phyloP scores from a whole-genome alignment of 2,888 invertebrate species.

The Tetragnatha montana region DNA sequence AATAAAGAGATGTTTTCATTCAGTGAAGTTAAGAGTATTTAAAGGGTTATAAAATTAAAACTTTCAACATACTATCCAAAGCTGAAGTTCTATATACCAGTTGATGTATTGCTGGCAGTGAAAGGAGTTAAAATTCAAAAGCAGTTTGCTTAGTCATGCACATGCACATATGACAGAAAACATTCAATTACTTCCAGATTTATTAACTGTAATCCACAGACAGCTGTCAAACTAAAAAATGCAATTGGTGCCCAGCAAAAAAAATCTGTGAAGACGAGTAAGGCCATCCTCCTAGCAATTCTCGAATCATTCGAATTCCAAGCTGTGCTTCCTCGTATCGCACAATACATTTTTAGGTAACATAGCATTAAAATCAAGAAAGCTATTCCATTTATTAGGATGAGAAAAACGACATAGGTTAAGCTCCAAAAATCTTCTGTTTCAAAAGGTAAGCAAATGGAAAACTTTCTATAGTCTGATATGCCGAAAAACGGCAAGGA shows the following conservation, averaged over 20 bases:
- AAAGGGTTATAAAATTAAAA: too few relatives aligned
- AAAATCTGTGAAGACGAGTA: slow-evolving; percentile 97
- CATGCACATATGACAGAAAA: not conserved
- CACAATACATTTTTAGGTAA: slow-evolving; percentile 97
- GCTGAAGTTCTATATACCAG: too few relatives aligned
- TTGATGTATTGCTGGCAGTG: not conserved
- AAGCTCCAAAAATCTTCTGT: slow-evolving; percentile 86
- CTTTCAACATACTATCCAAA: too few relatives aligned
- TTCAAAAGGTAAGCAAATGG: slow-evolving; percentile 96
- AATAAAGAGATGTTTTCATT: too few relatives aligned
- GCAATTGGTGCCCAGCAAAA: slow-evolving; percentile 99
- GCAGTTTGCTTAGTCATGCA: too few relatives aligned
- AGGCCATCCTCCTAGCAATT: slow-evolving; percentile 96
- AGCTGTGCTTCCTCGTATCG: slow-evolving; percentile 87
- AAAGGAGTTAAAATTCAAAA: not conserved
- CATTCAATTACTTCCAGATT: slow-evolving; percentile 82
- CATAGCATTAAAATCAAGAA: slow-evolving; percentile 96
- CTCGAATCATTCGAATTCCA: slow-evolving; percentile 98
- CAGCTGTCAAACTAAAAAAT: slow-evolving; percentile 94
- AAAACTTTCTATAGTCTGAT: slow-evolving; percentile 96
- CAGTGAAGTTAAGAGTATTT: too few relatives aligned
- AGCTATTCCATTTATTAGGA: slow-evolving; percentile 93
- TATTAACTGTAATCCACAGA: slow-evolving; percentile 92
- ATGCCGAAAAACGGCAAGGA: slow-evolving; percentile 91
- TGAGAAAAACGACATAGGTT: slow-evolving; percentile 91